phyloP scores from a whole-genome alignment of 2,797 vertebrate genomes.

The Poliocrania exsul region DNA sequence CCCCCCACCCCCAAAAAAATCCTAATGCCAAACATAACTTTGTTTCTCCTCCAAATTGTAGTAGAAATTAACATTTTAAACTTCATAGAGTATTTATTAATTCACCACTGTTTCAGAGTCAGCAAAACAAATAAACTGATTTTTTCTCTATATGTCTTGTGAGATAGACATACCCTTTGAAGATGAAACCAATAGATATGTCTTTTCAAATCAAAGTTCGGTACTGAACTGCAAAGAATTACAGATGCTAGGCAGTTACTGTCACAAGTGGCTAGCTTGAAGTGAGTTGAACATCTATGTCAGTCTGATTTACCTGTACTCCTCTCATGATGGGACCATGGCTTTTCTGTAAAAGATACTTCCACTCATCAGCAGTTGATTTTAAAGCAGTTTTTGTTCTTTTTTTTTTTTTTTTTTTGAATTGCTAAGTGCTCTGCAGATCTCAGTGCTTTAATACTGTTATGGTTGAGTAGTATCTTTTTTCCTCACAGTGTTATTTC shows the following conservation, averaged over 20 bases:
- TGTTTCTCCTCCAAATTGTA: not conserved
- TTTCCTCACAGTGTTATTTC: not conserved
- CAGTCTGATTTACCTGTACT: too few relatives aligned
- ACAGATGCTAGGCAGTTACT: not conserved
- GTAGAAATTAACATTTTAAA: not conserved
- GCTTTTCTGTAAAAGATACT: not conserved
- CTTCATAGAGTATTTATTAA: not conserved
- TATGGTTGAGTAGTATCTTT: not conserved
- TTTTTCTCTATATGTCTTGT: not conserved
- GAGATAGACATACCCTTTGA: not conserved
- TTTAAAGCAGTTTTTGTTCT: not conserved
- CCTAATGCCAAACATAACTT: not conserved
- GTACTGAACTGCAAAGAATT: not conserved
- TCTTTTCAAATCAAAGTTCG: not conserved
- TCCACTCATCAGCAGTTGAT: not conserved
- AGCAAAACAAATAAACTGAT: not conserved
- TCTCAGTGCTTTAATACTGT: not conserved
- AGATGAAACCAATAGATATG: not conserved
- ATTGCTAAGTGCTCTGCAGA: not conserved
- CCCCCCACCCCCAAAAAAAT: too few relatives aligned
- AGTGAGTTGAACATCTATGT: rapidly evolving
- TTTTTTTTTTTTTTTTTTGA: not conserved
- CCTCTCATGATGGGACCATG: not conserved
- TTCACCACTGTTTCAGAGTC: not conserved
- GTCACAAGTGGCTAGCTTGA: not conserved